These are phyloP conservation scores for Sorex araneus DNA, from an alignment of 2,113 vertebrate species.

Conservation along the genomic window DNA sequence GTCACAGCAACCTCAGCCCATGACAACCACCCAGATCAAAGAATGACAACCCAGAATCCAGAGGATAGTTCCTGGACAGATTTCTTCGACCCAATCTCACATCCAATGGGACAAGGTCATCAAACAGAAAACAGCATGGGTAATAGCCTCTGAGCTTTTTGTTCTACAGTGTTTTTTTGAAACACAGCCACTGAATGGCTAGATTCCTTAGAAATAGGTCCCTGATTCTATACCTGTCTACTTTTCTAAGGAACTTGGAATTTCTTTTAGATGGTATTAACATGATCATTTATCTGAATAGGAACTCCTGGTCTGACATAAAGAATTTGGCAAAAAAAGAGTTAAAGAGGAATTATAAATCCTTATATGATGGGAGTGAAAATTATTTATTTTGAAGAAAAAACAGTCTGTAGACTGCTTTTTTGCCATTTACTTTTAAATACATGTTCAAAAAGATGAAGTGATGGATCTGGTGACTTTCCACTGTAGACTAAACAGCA, in stretches of 20 bases:
- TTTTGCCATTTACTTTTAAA: constrained; percentile 25
- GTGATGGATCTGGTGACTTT: neutral
- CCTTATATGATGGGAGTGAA: neutral
- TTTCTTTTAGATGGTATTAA: neutral
- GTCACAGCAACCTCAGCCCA: constrained; percentile 57
- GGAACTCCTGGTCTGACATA: neutral
- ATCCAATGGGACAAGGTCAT: constrained; percentile 72
- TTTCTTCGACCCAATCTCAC: constrained; percentile 71
- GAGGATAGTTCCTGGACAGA: constrained; percentile 72
- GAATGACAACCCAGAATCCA: constrained; percentile 63
- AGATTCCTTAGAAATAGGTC: neutral
- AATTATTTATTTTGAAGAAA: constrained; percentile 33
- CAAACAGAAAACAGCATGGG: constrained; percentile 72
- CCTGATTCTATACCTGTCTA: constrained; percentile 28
- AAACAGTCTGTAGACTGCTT: constrained; percentile 2
- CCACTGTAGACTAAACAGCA: neutral
- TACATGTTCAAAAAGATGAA: neutral
- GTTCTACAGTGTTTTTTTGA: neutral
- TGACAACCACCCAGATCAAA: constrained; percentile 53
- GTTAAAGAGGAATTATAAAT: constrained; percentile 27
- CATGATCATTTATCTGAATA: neutral
- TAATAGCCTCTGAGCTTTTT: constrained; percentile 66
- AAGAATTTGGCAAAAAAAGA: neutral
- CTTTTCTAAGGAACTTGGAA: constrained; percentile 8
- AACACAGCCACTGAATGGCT: neutral